Evolutionary conservation across 2,888 invertebrate genomes (phyloP), one percentile per base, ranked within the genome.

Genomic region (Anodontia alba): DNA sequence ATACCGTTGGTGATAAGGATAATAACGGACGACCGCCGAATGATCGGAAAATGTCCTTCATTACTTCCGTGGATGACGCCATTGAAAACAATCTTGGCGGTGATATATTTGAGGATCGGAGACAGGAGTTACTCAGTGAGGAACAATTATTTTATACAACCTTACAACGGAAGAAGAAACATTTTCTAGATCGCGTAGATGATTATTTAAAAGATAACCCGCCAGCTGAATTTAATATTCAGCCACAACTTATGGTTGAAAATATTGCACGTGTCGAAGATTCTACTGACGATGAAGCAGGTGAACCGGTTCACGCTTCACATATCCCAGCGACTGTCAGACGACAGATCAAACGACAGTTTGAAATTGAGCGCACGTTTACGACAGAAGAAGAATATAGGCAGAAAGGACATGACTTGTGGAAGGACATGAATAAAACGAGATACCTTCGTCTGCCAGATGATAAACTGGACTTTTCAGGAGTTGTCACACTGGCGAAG

Each of bases 361-460:
- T 84, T 49, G 88, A 88, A 49, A 31, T 54, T 17, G 79, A 67
- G 15, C 87, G 89, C 26, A 90, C 91, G 8, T 89, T 88, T 68
- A 78, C 88, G 23, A 87, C 89, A 0, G 91, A 90, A 71, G 87
- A 88, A 36, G 88, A 88, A 36, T 91, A 92, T 57, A 83, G 83
- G 49, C 76, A 89, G 43, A 80, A 86, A 36, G 78, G 90, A 8
- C 73, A 83, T 36, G 83, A 89, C 17, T 77, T 91, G 20, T 93
- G 92, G 92, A 89, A 90, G 74, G 92, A 92, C 66, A 85, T 93
- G 87, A 92, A 91, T 67, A 92, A 93, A 75, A 91, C 91, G 72
- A 88, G 93, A 3, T 93, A 92, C 83, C 80, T 93, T 36, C 69
- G 92, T 3, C 79, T 92, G 7, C 88, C 91, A 2, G 92, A 92